Conservation (phyloP, 2,113 vertebrate genomes). For the Prunella fulvescens region DNA sequence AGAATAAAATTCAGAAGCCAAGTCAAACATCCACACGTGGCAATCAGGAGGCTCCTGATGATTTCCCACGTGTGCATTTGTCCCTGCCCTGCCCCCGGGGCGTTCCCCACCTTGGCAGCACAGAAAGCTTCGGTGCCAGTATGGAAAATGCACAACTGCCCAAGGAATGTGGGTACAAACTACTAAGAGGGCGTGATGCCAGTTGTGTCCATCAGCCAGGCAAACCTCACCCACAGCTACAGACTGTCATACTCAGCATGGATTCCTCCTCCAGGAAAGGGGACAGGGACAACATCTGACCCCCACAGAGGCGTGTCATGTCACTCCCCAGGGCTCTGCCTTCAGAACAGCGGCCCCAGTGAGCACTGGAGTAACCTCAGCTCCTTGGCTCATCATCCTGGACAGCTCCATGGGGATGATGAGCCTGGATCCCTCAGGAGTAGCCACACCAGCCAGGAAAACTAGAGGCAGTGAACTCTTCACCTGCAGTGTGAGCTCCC, state of each 20-base stretch:
- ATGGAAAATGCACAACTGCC: background rate
- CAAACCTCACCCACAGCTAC: background rate
- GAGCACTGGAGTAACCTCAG: background rate
- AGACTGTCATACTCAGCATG: background rate
- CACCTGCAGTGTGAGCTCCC: background rate
- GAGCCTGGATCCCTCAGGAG: background rate
- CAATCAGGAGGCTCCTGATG: background rate
- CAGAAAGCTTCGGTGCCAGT: background rate
- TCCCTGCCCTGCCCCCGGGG: background rate
- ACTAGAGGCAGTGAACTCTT: background rate
- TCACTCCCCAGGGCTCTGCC: background rate
- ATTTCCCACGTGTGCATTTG: background rate
- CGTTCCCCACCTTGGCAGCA: background rate
- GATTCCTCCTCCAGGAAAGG: background rate
- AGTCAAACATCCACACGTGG: background rate
- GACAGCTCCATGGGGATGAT: background rate
- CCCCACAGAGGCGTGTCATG: background rate
- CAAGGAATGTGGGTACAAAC: background rate
- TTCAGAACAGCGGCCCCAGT: background rate
- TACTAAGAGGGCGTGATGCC: background rate
- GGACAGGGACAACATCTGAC: background rate
- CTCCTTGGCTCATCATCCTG: background rate
- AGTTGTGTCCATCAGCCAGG: background rate
- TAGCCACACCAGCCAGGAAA: slow-evolving; percentile 1
- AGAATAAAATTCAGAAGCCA: background rate